Conservation (phyloP, 2,888 invertebrate species). For the Lydus trimaculatus region DNA sequence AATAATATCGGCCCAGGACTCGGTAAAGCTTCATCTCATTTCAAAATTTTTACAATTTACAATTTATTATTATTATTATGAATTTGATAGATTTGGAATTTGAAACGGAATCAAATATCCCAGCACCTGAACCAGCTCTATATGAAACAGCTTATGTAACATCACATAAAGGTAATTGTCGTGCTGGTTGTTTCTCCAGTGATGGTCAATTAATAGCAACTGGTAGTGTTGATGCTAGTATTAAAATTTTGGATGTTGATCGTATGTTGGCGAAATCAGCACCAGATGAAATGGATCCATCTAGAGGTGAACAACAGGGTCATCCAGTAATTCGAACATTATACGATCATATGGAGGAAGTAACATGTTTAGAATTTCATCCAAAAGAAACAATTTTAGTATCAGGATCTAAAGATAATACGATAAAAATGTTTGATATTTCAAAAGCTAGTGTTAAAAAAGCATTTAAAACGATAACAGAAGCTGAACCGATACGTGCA, state of each 20-base stretch:
- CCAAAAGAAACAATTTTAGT: conserved; percentile 93
- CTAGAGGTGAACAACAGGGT: conserved; percentile 87
- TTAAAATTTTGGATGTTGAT: conserved; percentile 99
- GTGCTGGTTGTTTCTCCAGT: conserved; percentile 94
- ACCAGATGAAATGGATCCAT: conserved; percentile 84
- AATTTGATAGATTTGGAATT: conserved; percentile 81
- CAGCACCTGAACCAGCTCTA: conserved; percentile 95
- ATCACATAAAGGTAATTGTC: conserved; percentile 95
- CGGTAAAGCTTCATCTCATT: conserved; percentile 49
- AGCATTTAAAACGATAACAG: conserved; percentile 94
- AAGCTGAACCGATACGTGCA: conserved; percentile 89
- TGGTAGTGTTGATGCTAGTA: conserved; percentile 97
- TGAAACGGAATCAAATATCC: conserved; percentile 91
- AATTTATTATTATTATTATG: background rate
- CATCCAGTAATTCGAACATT: conserved; percentile 98
- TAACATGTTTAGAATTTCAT: conserved; percentile 96
- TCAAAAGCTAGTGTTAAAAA: conserved; percentile 99
- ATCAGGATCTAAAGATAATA: conserved; percentile 93
- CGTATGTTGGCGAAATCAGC: conserved; percentile 98
- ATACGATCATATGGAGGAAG: conserved; percentile 98
- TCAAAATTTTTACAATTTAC: too few relatives aligned
- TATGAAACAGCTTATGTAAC: conserved; percentile 99
- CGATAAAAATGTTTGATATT: conserved; percentile 96
- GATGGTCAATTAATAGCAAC: conserved; percentile 98
- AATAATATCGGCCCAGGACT: conserved; percentile 74